phyloP scores from a whole-genome alignment of 2,888 invertebrate species.

The Idaea aversata region DNA sequence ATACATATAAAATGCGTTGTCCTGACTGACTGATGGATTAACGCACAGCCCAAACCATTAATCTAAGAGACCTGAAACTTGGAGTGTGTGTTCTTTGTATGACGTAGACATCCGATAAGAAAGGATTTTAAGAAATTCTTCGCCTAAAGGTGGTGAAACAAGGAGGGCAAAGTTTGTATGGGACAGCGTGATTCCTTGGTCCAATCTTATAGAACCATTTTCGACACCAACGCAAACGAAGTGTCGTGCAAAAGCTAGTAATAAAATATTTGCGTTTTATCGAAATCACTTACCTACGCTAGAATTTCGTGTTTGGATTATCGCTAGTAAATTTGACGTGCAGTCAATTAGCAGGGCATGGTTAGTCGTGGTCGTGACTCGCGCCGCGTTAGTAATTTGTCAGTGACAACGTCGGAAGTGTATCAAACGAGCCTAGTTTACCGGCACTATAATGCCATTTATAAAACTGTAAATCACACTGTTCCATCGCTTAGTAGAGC shows the following conservation, averaged over 20 bases:
- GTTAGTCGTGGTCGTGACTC: conserved; percentile 20
- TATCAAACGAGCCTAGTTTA: conserved; percentile 57
- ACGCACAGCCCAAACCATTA: too few species aligned
- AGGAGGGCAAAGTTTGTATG: too few species aligned
- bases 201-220: too few species aligned
- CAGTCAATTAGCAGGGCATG: conserved; percentile 68
- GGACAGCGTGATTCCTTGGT: too few species aligned
- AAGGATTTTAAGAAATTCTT: too few species aligned
- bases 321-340: conserved; percentile 70
- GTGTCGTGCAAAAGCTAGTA: not conserved
- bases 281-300: conserved; percentile 51
- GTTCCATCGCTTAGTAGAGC: conserved; percentile 25
- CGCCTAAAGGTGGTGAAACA: too few species aligned
- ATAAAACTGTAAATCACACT: conserved; percentile 28
- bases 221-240: too few species aligned
- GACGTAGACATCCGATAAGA: too few species aligned
- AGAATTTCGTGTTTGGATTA: conserved; percentile 57
- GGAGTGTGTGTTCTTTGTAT: too few species aligned
- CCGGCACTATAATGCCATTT: conserved; percentile 42
- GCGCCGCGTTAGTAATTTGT: conserved; percentile 68
- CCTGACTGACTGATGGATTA: too few species aligned
- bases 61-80: too few species aligned
- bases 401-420: conserved; percentile 75
- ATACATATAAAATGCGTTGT: too few species aligned
- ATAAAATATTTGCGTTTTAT: conserved; percentile 24